A percentile compares a stretch with the other conserved stretches of the same genome.
phyloP scores from a whole-genome alignment of 2,888 invertebrate genomes.

The Bembecia ichneumoniformis region DNA sequence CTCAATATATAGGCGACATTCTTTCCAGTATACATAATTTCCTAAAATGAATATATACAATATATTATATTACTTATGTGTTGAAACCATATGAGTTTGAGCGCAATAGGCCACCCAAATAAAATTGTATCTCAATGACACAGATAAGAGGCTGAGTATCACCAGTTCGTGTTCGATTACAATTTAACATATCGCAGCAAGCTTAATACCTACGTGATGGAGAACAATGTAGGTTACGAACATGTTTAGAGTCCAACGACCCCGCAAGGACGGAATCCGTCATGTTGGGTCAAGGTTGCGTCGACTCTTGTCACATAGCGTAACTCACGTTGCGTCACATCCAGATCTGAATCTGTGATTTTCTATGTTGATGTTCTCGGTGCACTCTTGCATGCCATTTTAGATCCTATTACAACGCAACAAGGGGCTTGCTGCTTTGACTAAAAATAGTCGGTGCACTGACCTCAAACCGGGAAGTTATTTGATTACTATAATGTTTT shows the following conservation, averaged over 20 bases:
- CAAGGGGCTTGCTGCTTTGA: constrained; percentile 24
- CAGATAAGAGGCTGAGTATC: too few species aligned
- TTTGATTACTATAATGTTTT: constrained; percentile 29
- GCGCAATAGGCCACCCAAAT: too few species aligned
- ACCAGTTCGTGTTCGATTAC: too few species aligned
- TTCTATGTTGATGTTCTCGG: constrained; percentile 52
- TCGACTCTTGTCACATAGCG: constrained; percentile 51
- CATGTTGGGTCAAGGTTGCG: constrained; percentile 64
- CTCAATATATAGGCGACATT: too few species aligned
- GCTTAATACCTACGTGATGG: background rate
- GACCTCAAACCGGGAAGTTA: constrained; percentile 41
- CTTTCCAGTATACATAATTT: too few species aligned
- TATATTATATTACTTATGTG: too few species aligned
- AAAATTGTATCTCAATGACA: too few species aligned
- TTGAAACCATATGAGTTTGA: too few species aligned
- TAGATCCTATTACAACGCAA: constrained; percentile 35
- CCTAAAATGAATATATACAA: too few species aligned
- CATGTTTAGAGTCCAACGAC: constrained; percentile 46
- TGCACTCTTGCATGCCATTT: constrained; percentile 29
- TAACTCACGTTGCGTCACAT: constrained; percentile 40
- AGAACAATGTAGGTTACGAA: constrained; percentile 19
- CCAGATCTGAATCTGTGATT: constrained; percentile 66
- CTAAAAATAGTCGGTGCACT: constrained; percentile 55
- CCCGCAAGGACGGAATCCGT: constrained; percentile 68
- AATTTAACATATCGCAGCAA: too few species aligned